A percentile compares a stretch with the other conserved stretches of the same genome.
These are phyloP conservation scores for Epinotia nisella DNA, from an alignment of 2,888 invertebrate genomes.

Conservation along the genomic window DNA sequence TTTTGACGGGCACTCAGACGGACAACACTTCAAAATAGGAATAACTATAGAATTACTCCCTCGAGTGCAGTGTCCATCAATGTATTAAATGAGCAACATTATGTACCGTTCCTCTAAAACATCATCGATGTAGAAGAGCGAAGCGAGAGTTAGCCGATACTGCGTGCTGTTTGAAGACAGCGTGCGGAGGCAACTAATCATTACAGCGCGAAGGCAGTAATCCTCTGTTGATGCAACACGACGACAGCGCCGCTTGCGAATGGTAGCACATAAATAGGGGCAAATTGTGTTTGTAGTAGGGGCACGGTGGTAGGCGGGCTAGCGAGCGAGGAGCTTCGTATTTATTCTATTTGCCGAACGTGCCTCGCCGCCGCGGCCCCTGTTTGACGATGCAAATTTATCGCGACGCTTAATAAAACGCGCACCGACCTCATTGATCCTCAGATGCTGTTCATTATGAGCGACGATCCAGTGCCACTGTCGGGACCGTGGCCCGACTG, in stretches of 20 bases:
- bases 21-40: background rate
- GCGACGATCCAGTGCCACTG: slow-evolving; percentile 54
- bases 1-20: background rate
- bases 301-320: slow-evolving; percentile 59
- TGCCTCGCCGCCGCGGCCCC: slow-evolving; percentile 74
- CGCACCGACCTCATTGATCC: slow-evolving; percentile 75
- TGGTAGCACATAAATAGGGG: slow-evolving; percentile 70
- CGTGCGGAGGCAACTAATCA: slow-evolving; percentile 52
- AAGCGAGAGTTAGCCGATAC: slow-evolving; percentile 1
- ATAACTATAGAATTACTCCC: background rate
- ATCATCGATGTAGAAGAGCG: background rate
- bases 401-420: slow-evolving; percentile 79
- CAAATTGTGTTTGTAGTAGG: slow-evolving; percentile 78
- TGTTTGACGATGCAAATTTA: slow-evolving; percentile 83
- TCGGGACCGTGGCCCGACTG: slow-evolving; percentile 54
- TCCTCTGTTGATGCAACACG: slow-evolving; percentile 57
- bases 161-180: slow-evolving; percentile 46
- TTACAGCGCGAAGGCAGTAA: slow-evolving; percentile 48
- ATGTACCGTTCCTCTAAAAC: slow-evolving; percentile 12
- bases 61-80: background rate
- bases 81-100: background rate
- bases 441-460: slow-evolving; percentile 76
- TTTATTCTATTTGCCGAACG: slow-evolving; percentile 83
- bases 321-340: slow-evolving; percentile 64
- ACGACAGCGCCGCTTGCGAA: slow-evolving; percentile 54